These are phyloP conservation scores for Arctopsyche grandis DNA, from an alignment of 1,140 invertebrate species.

Conservation along the genomic window DNA sequence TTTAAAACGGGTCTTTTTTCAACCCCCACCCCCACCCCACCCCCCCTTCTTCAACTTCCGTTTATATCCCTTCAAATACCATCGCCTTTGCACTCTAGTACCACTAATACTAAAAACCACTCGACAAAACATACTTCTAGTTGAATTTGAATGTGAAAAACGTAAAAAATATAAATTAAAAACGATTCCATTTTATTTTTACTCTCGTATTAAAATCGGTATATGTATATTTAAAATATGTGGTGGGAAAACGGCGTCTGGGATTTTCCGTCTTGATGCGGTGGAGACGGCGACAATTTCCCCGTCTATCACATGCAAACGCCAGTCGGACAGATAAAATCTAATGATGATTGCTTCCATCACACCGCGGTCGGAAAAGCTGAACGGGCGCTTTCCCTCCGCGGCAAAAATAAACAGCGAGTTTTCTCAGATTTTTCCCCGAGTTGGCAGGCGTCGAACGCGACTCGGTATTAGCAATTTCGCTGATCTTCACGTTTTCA, in stretches of 20 bases:
- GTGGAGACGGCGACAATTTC: not conserved
- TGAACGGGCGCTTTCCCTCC: conserved; percentile 18
- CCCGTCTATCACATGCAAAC: conserved; percentile 18
- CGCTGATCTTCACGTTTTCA: not conserved
- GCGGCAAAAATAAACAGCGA: conserved; percentile 5
- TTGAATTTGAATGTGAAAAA: too few species aligned
- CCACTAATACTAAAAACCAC: too few species aligned
- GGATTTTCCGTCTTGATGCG: too few species aligned
- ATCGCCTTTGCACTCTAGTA: too few species aligned
- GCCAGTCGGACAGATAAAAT: conserved; percentile 29
- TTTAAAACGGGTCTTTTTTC: conserved; percentile 24
- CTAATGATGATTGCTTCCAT: conserved; percentile 49
- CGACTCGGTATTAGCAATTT: conserved; percentile 14
- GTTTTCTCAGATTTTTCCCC: not conserved
- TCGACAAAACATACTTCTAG: too few species aligned
- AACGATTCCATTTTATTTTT: too few species aligned
- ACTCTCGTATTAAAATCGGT: too few species aligned
- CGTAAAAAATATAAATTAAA: too few species aligned
- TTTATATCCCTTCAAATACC: too few species aligned
- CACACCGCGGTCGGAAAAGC: conserved; percentile 21
- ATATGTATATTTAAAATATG: too few species aligned
- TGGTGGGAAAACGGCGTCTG: not conserved
- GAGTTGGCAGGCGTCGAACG: not conserved
- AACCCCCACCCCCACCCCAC: not conserved
- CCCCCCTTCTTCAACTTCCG: too few species aligned